Base-by-base conservation (phyloP, 2,113 vertebrate genomes). In the Narcine bancroftii region DNA sequence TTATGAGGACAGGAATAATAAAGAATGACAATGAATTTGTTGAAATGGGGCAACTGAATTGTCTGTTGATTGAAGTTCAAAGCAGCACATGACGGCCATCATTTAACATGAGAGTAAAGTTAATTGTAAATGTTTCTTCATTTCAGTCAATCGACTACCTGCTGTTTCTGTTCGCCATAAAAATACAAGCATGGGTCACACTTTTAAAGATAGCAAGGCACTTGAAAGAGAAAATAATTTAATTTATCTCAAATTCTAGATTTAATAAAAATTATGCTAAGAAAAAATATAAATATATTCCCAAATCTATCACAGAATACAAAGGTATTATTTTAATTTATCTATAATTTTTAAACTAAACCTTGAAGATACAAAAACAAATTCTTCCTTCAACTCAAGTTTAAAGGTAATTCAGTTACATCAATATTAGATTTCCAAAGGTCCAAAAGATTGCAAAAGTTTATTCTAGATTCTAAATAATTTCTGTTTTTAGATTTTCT, bases 201-300 rank as follows among this genome's bases (percentile, higher is more conserved):
- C 33, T 36, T 81, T 81, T 81, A 33, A 81, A 50, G 5, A 56
- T 19, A 83, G 56, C 33, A 83, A 29, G n/a, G 79, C 79, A 85
- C 56, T 36, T 87, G 50, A 19, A 87, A 60, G 53, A 33, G 60
- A 39, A 75, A 39, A 21, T n/a, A 17, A 39, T 75, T n/a, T 39
- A 15, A 87, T n/a, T 87, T n/a, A 15, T 19, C 60, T 87, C 53
- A 87, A n/a, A n/a, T 36, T 63, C 29, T n/a, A 17, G 33, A 13
- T 21, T 33, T 60, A 36, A 56, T 50, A 85, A 50, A 45, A 33
- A 56, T n/a, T 29, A 3, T 56, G 3, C 36, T 47, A 56, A 85
- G 81, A 60, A 85, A 60, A 85, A 85, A 56, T 17, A 75, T 26
- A 75, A 75, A 75, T 75, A 75, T 63, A 87, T 87, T 87, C 33